A percentile compares a stretch with the other conserved stretches of the same genome.
phyloP scores from a whole-genome alignment of 2,797 vertebrate species.

The Hyperoplus lanceolatus region DNA sequence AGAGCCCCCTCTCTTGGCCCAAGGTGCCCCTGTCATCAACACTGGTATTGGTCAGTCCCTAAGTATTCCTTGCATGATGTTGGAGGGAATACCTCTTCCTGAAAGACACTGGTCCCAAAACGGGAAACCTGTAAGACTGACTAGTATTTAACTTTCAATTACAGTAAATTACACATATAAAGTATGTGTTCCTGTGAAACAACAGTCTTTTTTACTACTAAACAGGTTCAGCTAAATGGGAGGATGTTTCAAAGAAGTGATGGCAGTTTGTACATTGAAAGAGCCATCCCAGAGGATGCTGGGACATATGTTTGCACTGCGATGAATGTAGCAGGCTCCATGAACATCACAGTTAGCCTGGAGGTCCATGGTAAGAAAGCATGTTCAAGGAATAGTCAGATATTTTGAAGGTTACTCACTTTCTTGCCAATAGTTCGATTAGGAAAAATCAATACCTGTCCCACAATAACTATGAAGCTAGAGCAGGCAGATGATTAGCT shows the following conservation, averaged over 20 bases:
- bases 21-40: slow-evolving; percentile 80
- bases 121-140: slow-evolving; percentile 85
- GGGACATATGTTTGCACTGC: slow-evolving; percentile 90
- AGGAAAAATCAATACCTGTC: background rate
- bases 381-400: slow-evolving; percentile 9
- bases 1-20: slow-evolving; percentile 90
- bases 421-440: slow-evolving; percentile 1
- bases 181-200: slow-evolving; percentile 3
- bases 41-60: slow-evolving; percentile 86
- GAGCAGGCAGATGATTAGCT: slow-evolving; percentile 10
- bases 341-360: slow-evolving; percentile 85
- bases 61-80: slow-evolving; percentile 89
- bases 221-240: slow-evolving; percentile 81
- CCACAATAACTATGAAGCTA: slow-evolving; percentile 4
- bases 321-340: slow-evolving; percentile 87
- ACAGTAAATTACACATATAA: background rate
- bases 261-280: slow-evolving; percentile 90
- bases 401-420: background rate
- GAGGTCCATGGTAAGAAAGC: slow-evolving; percentile 87
- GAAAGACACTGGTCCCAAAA: slow-evolving; percentile 90
- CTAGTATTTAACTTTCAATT: background rate
- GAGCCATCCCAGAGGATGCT: slow-evolving; percentile 77
- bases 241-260: slow-evolving; percentile 85
- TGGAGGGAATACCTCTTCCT: slow-evolving; percentile 90
- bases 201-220: background rate